Conservation (phyloP, 2,113 vertebrate genomes). For the Grammomys dolichurus region DNA sequence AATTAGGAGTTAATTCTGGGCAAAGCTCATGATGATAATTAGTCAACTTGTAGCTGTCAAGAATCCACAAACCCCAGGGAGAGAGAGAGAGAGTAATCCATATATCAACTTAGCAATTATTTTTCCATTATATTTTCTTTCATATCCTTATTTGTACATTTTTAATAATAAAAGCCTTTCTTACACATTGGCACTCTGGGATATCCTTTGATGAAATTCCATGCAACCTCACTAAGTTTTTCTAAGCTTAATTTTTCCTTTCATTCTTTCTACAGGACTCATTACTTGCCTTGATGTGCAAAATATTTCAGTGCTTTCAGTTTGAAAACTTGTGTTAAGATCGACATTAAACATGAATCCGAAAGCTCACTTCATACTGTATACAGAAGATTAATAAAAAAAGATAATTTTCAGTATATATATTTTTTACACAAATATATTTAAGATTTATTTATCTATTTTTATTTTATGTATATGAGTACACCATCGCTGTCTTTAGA, state of each 20-base stretch:
- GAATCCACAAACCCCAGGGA: neutral
- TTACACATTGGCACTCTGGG: neutral
- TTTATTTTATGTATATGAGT: too few species aligned
- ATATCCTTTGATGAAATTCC: neutral
- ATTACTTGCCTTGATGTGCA: neutral
- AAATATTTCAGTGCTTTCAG: neutral
- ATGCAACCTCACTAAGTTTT: neutral
- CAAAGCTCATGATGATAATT: neutral
- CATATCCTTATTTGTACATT: neutral
- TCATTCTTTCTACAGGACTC: neutral
- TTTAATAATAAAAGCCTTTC: neutral
- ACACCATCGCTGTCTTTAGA: too few species aligned
- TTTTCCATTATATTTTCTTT: neutral
- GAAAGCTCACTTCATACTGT: neutral
- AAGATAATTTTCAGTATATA: neutral
- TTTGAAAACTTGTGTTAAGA: neutral
- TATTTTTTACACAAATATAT: too few species aligned
- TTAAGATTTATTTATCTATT: too few species aligned
- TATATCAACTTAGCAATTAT: neutral
- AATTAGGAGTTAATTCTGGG: neutral
- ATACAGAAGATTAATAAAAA: neutral
- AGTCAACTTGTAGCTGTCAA: neutral
- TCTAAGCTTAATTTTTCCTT: neutral
- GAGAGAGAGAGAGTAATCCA: too few species aligned
- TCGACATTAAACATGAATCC: neutral